phyloP scores from a whole-genome alignment of 2,113 vertebrate genomes.

The Xiphophorus hellerii region DNA sequence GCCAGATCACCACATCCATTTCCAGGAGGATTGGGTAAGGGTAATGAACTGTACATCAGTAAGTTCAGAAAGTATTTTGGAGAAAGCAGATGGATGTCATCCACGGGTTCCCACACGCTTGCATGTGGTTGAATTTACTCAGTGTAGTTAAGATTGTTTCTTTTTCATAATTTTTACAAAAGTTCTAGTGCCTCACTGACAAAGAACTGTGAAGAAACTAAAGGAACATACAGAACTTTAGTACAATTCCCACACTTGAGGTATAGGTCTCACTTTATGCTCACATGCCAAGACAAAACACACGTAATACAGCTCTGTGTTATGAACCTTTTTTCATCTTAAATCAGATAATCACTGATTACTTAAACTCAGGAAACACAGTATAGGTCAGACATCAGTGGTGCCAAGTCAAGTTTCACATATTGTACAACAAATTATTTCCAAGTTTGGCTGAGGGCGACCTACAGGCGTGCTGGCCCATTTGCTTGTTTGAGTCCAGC shows the following conservation, averaged over 20 bases:
- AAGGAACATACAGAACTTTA: constrained; percentile 58
- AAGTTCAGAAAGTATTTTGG: constrained; percentile 65
- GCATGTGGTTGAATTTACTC: constrained; percentile 69
- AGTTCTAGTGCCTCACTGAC: constrained; percentile 55
- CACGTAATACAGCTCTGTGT: constrained; percentile 68
- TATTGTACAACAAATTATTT: constrained; percentile 45
- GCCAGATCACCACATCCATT: constrained; percentile 58
- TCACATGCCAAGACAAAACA: constrained; percentile 51
- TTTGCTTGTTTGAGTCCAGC: constrained; percentile 24
- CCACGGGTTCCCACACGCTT: constrained; percentile 63
- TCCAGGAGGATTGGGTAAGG: constrained; percentile 61
- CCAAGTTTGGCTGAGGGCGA: constrained; percentile 45
- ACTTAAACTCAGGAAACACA: constrained; percentile 76
- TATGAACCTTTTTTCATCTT: constrained; percentile 66
- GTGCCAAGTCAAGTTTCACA: constrained; percentile 53
- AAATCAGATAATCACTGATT: constrained; percentile 79
- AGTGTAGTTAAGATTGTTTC: constrained; percentile 20
- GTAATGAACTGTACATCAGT: constrained; percentile 54
- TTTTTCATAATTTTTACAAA: constrained; percentile 39
- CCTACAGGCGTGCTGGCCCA: constrained; percentile 33
- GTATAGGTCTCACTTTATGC: constrained; percentile 66
- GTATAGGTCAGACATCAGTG: constrained; percentile 58
- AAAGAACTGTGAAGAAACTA: constrained; percentile 36
- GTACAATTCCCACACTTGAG: constrained; percentile 73
- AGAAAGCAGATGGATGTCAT: constrained; percentile 66